Percentiles rank a stretch among this genome's conserved stretches.
Evolutionary conservation across 92 coral and sea anemone species (phyloP).

Genomic region (Galaxea fascicularis): DNA sequence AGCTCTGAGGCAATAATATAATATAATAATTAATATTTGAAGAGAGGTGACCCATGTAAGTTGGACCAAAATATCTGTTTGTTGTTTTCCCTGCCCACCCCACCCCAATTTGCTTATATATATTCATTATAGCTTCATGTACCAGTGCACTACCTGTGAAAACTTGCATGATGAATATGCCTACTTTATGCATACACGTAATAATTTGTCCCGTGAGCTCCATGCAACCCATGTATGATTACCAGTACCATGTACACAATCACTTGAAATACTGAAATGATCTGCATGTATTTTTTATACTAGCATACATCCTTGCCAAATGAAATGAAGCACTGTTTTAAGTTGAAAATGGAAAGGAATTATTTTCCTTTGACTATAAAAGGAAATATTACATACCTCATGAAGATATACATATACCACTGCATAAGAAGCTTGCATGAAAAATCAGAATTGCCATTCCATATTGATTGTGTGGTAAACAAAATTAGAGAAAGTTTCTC

Average conservation of each 20-base stretch:
- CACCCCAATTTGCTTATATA: too few relatives aligned
- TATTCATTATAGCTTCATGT: not conserved
- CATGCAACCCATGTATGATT: not conserved
- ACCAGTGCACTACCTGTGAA: not conserved
- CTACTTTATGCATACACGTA: not conserved
- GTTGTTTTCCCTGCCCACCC: too few relatives aligned
- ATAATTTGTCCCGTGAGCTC: not conserved
- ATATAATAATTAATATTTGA: too few relatives aligned
- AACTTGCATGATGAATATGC: not conserved
- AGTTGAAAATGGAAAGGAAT: not conserved
- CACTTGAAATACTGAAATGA: not conserved
- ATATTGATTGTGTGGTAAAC: not conserved
- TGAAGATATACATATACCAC: not conserved
- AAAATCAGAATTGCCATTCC: not conserved
- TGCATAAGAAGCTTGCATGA: not conserved
- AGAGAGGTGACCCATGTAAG: too few relatives aligned
- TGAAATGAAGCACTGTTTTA: not conserved
- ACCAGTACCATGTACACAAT: not conserved
- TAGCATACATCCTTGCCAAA: not conserved
- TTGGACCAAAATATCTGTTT: too few relatives aligned
- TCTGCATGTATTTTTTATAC: not conserved
- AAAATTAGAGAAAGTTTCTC: too few relatives aligned
- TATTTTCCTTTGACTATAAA: not conserved
- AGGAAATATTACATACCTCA: not conserved
- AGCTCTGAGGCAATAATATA: too few relatives aligned